A percentile compares a stretch with the other conserved stretches of the same genome.
phyloP scores from a whole-genome alignment of 2,113 vertebrate species.

The Pithys albifrons region DNA sequence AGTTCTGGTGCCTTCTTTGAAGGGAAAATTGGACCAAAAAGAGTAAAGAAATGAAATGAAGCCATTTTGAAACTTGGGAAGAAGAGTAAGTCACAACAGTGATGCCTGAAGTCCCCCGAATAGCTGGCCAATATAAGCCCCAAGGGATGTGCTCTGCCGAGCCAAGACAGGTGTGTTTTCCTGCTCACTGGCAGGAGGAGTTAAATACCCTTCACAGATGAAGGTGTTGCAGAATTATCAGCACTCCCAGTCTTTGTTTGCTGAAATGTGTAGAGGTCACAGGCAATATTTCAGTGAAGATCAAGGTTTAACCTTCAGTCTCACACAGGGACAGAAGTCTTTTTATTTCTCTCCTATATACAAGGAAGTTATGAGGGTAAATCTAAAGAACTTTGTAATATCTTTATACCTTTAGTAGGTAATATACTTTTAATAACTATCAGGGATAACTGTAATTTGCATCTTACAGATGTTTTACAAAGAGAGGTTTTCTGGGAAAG shows the following conservation, averaged over 20 bases:
- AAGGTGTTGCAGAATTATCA: background rate
- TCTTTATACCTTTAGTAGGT: background rate
- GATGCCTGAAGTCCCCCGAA: background rate
- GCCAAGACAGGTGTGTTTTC: background rate
- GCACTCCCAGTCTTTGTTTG: background rate
- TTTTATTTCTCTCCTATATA: fast-evolving
- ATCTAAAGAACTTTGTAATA: background rate
- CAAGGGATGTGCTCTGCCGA: background rate
- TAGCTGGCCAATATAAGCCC: background rate
- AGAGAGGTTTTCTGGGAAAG: background rate
- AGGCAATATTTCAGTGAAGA: background rate
- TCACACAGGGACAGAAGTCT: background rate
- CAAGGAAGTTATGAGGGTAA: background rate
- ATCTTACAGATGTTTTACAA: background rate
- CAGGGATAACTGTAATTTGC: background rate
- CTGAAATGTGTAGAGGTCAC: background rate
- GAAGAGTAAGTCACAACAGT: background rate
- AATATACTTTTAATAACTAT: background rate
- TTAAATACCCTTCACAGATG: background rate
- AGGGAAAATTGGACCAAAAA: background rate
- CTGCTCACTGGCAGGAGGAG: background rate
- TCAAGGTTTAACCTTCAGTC: background rate
- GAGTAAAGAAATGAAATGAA: background rate
- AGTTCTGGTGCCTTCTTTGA: background rate
- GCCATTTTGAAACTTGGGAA: background rate